phyloP scores from a whole-genome alignment of 1,140 invertebrate genomes.

The Drosophila tristis region DNA sequence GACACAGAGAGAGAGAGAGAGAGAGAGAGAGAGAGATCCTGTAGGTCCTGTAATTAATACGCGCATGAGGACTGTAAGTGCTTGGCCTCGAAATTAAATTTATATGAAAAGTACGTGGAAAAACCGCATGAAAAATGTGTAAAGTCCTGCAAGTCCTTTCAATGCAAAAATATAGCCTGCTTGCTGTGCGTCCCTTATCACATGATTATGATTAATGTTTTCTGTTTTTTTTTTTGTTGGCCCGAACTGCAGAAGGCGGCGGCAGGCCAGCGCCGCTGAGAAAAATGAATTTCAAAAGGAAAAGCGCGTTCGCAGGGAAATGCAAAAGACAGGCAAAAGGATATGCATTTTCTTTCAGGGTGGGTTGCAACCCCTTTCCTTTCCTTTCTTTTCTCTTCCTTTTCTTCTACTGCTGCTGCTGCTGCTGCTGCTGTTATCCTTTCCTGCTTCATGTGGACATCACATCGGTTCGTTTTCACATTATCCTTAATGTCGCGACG shows the following conservation, averaged over 20 bases:
- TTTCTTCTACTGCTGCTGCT: background rate
- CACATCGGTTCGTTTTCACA: slow-evolving; percentile 42
- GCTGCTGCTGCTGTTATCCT: background rate
- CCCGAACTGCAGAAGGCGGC: background rate
- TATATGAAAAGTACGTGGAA: slow-evolving; percentile 56
- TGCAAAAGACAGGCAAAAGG: slow-evolving; percentile 20
- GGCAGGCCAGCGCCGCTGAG: slow-evolving; percentile 32
- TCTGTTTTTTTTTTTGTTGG: too few species aligned
- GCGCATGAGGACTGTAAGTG: slow-evolving; percentile 31
- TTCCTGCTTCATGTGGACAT: too few species aligned
- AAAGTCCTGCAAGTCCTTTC: slow-evolving; percentile 6
- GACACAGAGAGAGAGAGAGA: too few species aligned
- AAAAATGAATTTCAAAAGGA: slow-evolving; percentile 33
- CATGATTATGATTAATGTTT: slow-evolving; percentile 58
- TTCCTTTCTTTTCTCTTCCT: background rate
- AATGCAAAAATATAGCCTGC: background rate
- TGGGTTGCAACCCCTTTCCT: slow-evolving; percentile 22
- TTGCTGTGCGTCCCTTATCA: background rate
- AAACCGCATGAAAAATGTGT: slow-evolving; percentile 10
- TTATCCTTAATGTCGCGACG: slow-evolving; percentile 44
- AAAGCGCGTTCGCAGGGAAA: slow-evolving; percentile 29
- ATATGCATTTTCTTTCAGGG: slow-evolving; percentile 42
- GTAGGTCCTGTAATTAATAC: slow-evolving; percentile 63
- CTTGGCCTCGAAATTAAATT: slow-evolving; percentile 43
- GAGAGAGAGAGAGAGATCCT: too few species aligned